phyloP scores from a whole-genome alignment of 2,113 vertebrate genomes.

The Henicopernis longicauda region DNA sequence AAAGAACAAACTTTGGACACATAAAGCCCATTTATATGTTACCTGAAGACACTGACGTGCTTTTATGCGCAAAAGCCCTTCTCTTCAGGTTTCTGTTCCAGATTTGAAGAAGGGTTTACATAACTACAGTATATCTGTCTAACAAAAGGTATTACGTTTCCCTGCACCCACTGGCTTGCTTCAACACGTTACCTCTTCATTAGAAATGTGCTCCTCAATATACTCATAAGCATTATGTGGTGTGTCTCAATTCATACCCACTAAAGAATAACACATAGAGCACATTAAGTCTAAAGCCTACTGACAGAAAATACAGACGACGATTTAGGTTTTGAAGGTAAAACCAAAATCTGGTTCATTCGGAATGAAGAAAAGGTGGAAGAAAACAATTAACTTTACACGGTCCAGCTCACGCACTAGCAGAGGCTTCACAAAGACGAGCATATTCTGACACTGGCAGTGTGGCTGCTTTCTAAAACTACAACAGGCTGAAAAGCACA shows the following conservation, averaged over 20 bases:
- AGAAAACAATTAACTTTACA: background rate
- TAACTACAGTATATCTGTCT: background rate
- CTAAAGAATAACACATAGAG: background rate
- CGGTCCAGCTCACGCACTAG: fast-evolving
- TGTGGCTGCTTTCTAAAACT: background rate
- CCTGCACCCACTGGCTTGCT: background rate
- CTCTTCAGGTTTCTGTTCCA: background rate
- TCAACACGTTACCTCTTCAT: background rate
- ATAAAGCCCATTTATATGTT: background rate
- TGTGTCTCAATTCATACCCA: background rate
- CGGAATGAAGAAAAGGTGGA: background rate
- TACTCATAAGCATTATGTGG: background rate
- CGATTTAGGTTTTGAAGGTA: background rate
- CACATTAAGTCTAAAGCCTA: background rate
- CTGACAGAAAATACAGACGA: background rate
- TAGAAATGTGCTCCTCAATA: background rate
- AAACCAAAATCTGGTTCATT: background rate
- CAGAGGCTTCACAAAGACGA: background rate
- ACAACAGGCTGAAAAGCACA: background rate
- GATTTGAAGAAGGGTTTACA: background rate
- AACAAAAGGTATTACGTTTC: background rate
- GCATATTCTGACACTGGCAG: background rate
- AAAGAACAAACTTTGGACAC: background rate
- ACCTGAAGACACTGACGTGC: background rate
- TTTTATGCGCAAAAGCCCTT: background rate